phyloP scores from a whole-genome alignment of 2,888 invertebrate species.

The Tipula unca region DNA sequence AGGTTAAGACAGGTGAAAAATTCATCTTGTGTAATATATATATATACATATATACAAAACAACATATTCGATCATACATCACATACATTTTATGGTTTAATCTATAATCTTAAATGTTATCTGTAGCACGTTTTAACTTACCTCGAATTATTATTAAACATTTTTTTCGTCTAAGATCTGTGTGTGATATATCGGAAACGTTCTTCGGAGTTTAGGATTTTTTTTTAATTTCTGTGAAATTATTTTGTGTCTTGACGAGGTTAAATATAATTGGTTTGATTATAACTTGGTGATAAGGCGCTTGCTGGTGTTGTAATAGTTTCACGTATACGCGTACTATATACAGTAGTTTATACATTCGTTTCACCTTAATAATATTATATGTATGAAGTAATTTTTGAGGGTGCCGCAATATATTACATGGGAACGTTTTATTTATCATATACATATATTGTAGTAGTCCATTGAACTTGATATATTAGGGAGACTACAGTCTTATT shows the following conservation, averaged over 20 bases:
- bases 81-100: neutral
- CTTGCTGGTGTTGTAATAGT: neutral
- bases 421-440: neutral
- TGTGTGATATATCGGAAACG: conserved; percentile 14
- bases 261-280: conserved; percentile 14
- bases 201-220: neutral
- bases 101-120: neutral
- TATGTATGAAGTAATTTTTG: neutral
- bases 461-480: neutral
- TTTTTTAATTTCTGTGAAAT: conserved; percentile 8
- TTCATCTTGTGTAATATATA: neutral
- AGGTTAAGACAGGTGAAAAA: neutral
- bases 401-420: neutral
- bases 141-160: neutral
- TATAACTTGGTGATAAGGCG: neutral
- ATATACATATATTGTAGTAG: too few relatives aligned
- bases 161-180: neutral
- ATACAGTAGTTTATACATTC: neutral
- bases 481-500: neutral
- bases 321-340: too few relatives aligned
- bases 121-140: neutral
- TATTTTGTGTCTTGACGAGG: neutral
- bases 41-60: neutral
- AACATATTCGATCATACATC: neutral
- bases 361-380: neutral